Evolutionary conservation across 2,113 vertebrate species (phyloP), one percentile per base, ranked within the genome.

Genomic region (Rhinoderma darwinii): DNA sequence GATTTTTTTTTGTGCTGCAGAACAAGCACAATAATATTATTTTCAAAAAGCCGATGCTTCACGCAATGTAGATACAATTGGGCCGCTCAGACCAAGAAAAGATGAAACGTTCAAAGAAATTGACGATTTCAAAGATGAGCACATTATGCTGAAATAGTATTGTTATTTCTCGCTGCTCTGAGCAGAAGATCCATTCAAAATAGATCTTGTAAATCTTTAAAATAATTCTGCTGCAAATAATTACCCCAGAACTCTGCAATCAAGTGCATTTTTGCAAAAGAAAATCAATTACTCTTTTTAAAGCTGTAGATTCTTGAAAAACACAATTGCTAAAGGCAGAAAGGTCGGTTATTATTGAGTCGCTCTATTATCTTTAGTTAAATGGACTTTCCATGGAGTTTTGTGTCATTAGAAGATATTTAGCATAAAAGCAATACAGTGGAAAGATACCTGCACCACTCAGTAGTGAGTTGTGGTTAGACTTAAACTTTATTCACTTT

Each of bases 91-190:
- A 75, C 47, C 47, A 87, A 82, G 70, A 87, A 87, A 87, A 50
- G 68, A 74, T 82, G 66, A 87, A 44, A 82, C 27, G 70, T 73
- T 82, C 78, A 87, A 87, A 87, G 86, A 87, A 87, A 87, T 75
- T 87, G 86, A 87, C 51, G 79, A 82, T 87, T 87, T 87, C 78
- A 87, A 87, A 70, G 86, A 87, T 87, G 86, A 87, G 86, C 78
- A 87, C 86, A 87, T 87, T 87, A 87, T 87, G 79, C 86, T 82
- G 86, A 87, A 87, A 87, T 87, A 82, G 78, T 87, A 87, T 87
- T 87, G 86, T 87, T 87, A 87, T 87, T 87, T 70, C 20, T 50
- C 66, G 59, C 78, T 74, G 68, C 86, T 75, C 22, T 82, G 86
- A 87, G 79, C 51, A 74, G 70, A 87, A 87, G 78, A 87, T 87